phyloP scores from a whole-genome alignment of 2,888 invertebrate genomes.

The Noctua janthe region DNA sequence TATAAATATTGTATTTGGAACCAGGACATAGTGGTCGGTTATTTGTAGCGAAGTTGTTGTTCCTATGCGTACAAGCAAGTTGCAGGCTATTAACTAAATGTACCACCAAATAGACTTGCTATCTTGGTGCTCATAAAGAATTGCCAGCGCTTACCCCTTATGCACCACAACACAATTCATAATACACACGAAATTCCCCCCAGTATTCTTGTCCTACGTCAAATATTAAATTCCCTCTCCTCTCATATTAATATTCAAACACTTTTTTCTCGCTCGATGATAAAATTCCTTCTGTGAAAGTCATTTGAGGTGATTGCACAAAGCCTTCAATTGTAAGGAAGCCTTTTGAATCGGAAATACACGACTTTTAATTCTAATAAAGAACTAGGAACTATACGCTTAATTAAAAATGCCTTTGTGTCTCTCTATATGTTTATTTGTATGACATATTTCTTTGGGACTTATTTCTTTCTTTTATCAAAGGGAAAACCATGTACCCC shows the following conservation, averaged over 20 bases:
- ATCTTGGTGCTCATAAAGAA: conserved; percentile 77
- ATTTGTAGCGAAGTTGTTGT: background rate
- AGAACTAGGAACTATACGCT: conserved; percentile 63
- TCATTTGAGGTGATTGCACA: conserved; percentile 83
- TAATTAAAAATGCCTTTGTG: conserved; percentile 58
- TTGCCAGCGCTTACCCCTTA: conserved; percentile 72
- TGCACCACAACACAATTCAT: conserved; percentile 77
- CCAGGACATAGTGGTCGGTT: background rate
- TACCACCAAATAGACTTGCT: conserved; percentile 13
- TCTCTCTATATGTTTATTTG: background rate
- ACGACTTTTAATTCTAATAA: conserved; percentile 62
- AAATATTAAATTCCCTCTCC: conserved; percentile 84
- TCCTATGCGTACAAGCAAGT: background rate
- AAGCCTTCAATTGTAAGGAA: conserved; percentile 74
- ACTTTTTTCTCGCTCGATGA: conserved; percentile 73
- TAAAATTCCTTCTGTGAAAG: conserved; percentile 77
- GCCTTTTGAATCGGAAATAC: conserved; percentile 67
- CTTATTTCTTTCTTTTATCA: conserved; percentile 11
- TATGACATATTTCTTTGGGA: background rate
- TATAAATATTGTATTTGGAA: conserved; percentile 33
- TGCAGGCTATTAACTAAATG: conserved; percentile 29
- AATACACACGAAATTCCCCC: conserved; percentile 77
- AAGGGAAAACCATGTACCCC: background rate
- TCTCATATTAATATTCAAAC: conserved; percentile 83
- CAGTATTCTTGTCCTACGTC: conserved; percentile 78